These are phyloP conservation scores for Hemitrygon akajei DNA, from an alignment of 2,797 vertebrate species.

Conservation along the genomic window DNA sequence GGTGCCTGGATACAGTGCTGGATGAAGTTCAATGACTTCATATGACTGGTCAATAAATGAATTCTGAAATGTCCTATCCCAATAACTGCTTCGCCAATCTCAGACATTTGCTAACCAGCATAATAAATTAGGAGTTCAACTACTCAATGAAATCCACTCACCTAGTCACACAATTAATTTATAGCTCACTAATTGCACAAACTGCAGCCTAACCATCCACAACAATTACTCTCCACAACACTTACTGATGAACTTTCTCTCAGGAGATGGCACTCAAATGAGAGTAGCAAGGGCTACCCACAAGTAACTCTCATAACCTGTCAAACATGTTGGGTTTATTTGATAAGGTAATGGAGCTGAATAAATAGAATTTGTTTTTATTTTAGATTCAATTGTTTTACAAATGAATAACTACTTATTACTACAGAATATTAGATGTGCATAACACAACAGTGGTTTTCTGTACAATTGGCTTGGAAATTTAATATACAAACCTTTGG, in stretches of 20 bases:
- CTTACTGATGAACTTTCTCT: no score
- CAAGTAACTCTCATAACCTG: no score
- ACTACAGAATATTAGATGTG: not conserved
- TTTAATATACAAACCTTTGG: slow-evolving; percentile 70
- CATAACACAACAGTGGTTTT: not conserved
- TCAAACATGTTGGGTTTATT: not conserved
- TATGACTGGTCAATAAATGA: no score
- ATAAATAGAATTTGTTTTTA: not conserved
- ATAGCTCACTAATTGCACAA: no score
- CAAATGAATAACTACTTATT: not conserved
- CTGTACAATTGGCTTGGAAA: not conserved
- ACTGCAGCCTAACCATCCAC: no score
- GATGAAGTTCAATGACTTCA: not conserved
- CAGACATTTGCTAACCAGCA: no score
- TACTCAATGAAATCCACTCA: no score
- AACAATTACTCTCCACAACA: no score
- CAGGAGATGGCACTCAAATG: no score
- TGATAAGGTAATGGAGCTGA: not conserved
- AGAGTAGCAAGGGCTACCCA: no score
- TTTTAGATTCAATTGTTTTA: not conserved
- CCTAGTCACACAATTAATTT: no score
- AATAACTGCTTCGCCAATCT: not conserved
- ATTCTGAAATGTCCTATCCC: not conserved
- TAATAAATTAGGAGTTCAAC: no score
- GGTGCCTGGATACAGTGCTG: not conserved